Percentiles rank a stretch among this genome's conserved stretches.
Evolutionary conservation across 2,888 invertebrate species (phyloP).

Genomic region (Alentia gelatinosa): DNA sequence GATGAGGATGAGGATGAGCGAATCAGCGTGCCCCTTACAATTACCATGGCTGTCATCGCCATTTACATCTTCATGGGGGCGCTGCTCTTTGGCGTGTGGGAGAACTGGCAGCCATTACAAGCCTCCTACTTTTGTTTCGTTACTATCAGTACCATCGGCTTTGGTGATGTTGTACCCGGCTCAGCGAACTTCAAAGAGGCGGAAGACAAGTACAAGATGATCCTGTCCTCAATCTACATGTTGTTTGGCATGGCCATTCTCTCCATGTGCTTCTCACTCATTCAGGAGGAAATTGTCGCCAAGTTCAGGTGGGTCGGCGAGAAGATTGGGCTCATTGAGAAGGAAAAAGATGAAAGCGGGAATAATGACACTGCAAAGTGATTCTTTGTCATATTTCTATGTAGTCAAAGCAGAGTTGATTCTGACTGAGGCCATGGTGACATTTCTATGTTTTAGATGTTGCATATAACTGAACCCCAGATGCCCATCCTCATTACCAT

Average conservation of each 20-base stretch:
- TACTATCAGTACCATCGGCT: constrained; percentile 80
- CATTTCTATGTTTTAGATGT: not conserved
- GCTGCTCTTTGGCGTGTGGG: constrained; percentile 79
- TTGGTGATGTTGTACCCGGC: constrained; percentile 75
- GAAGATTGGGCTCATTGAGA: constrained; percentile 76
- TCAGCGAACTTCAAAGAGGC: constrained; percentile 73
- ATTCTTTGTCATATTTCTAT: too few relatives aligned
- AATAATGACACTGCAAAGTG: not conserved
- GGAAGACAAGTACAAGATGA: constrained; percentile 74
- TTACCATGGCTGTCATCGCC: constrained; percentile 79
- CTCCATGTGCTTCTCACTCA: constrained; percentile 80
- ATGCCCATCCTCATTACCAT: too few relatives aligned
- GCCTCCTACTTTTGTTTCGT: constrained; percentile 81
- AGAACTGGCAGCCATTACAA: constrained; percentile 75
- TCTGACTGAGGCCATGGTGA: too few relatives aligned
- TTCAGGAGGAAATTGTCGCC: constrained; percentile 80
- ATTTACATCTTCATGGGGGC: constrained; percentile 79
- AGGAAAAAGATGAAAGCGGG: constrained; percentile 63
- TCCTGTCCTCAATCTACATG: constrained; percentile 78
- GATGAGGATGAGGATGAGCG: constrained; percentile 78
- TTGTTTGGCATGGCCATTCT: constrained; percentile 81
- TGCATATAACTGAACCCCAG: too few relatives aligned
- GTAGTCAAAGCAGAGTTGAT: too few relatives aligned
- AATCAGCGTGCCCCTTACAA: constrained; percentile 78
- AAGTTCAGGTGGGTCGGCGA: constrained; percentile 79